A percentile compares a stretch with the other conserved stretches of the same genome.
phyloP scores from a whole-genome alignment of 2,797 vertebrate species.

The Crenuchus spilurus region DNA sequence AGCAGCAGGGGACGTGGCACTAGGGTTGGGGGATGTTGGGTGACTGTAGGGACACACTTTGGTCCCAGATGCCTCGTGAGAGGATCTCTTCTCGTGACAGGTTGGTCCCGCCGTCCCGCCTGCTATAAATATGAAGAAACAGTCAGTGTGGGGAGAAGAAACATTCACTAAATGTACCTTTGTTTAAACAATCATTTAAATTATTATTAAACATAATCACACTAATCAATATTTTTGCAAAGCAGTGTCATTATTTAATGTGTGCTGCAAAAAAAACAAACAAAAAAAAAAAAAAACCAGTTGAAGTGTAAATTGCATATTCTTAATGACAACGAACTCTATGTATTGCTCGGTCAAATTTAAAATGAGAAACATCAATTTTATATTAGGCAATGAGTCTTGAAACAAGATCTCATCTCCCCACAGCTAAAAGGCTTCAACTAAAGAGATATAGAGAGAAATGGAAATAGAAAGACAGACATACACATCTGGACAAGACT shows the following conservation, averaged over 20 bases:
- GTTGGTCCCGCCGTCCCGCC: conserved; percentile 70
- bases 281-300: no score
- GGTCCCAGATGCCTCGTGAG: conserved; percentile 78
- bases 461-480: not conserved
- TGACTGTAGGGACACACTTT: conserved; percentile 92
- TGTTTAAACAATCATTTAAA: no score
- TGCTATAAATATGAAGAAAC: conserved; percentile 41
- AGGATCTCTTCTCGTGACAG: conserved; percentile 80
- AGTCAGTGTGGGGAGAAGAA: not conserved
- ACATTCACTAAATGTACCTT: not conserved
- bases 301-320: no score
- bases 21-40: conserved; percentile 77
- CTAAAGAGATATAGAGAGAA: not conserved
- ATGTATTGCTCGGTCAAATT: no score
- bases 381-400: no score
- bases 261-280: no score
- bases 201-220: no score
- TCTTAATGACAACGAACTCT: no score
- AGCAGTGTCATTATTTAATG: no score
- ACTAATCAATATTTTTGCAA: no score
- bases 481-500: no score
- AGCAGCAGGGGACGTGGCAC: conserved; percentile 74
- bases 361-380: no score
- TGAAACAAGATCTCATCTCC: not conserved
- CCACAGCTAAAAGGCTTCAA: not conserved